Evolutionary conservation across 2,113 vertebrate genomes (phyloP), one percentile per base, ranked within the genome.

Genomic region (Sphaerodactylus townsendi): DNA sequence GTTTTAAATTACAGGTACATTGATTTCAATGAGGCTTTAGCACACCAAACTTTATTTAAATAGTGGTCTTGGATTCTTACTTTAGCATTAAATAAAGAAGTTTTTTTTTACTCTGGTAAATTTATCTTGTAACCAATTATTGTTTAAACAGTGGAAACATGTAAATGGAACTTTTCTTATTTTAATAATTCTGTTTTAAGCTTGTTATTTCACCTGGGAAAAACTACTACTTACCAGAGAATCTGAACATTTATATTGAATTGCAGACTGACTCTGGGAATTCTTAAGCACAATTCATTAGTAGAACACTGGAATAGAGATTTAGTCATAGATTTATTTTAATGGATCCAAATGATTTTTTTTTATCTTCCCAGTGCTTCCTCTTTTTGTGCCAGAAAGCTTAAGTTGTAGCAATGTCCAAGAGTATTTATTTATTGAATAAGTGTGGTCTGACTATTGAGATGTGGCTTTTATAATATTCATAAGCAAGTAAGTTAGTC

Each of bases 281-380:
- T 85, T 71, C 83, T 78, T 78, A 78, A 78, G 71, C 30, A 64
- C 50, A 78, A 72, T 84, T 79, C 39, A 85, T 85, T 85, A 79
- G 39, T 71, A 48, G 41, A 72, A 78, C 56, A 64, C 79, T 78
- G 77, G 14, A 85, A 78, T 15, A 72, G 41, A 8, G 14, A 28
- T 64, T 79, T 85, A 72, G 76, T 37, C 68, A 79, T 72, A 56
- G 76, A 39, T 71, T 79, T 78, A 79, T 85, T 62, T 78, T 85
- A 85, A 79, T 62, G 78, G 76, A 85, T 35, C 50, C 30, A 23
- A 41, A 69, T n/a, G 30, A 3, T 83, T 17, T 79, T 79, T 50
- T 17, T 79, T 79, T 50, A 46, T 13, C 21, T 56, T 71, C 35
- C 30, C 14, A 46, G 5, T 33, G 35, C 33, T 13, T 41, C 35